phyloP scores from a whole-genome alignment of 1,140 invertebrate species.

The Trachymyrmex cornetzi region DNA sequence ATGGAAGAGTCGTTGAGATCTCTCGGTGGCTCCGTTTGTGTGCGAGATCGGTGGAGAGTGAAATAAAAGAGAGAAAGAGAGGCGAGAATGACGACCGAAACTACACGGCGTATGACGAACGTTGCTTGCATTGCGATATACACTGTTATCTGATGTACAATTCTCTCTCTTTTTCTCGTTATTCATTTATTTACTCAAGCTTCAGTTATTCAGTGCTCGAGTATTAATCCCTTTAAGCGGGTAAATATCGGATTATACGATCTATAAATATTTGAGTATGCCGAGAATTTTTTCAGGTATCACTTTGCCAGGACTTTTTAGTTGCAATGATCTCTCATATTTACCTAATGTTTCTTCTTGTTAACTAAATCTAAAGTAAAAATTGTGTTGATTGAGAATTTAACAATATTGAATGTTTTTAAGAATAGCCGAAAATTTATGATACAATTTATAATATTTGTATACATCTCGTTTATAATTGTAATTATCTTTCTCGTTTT shows the following conservation, averaged over 20 bases:
- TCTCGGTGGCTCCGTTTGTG: conserved; percentile 7
- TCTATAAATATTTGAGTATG: conserved; percentile 20
- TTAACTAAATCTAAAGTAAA: background rate
- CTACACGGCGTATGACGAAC: background rate
- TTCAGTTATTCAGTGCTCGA: background rate
- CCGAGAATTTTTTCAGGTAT: background rate
- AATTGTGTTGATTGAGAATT: background rate
- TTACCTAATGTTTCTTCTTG: background rate
- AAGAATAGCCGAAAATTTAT: background rate
- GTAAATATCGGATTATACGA: conserved; percentile 27
- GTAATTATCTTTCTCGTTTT: conserved; percentile 10
- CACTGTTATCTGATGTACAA: conserved; percentile 3
- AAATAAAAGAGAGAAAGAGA: background rate
- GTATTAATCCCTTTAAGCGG: conserved; percentile 18
- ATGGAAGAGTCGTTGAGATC: conserved; percentile 55
- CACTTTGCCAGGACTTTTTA: background rate
- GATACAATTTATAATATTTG: background rate
- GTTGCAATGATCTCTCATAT: background rate
- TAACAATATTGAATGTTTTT: background rate
- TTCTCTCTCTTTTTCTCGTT: background rate
- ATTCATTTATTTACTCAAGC: conserved; percentile 32
- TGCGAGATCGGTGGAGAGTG: conserved; percentile 12
- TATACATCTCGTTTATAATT: background rate
- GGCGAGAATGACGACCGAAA: conserved; percentile 3
- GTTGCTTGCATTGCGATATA: conserved; percentile 1